phyloP scores from a whole-genome alignment of 2,888 invertebrate genomes.

The Diabrotica balteata region DNA sequence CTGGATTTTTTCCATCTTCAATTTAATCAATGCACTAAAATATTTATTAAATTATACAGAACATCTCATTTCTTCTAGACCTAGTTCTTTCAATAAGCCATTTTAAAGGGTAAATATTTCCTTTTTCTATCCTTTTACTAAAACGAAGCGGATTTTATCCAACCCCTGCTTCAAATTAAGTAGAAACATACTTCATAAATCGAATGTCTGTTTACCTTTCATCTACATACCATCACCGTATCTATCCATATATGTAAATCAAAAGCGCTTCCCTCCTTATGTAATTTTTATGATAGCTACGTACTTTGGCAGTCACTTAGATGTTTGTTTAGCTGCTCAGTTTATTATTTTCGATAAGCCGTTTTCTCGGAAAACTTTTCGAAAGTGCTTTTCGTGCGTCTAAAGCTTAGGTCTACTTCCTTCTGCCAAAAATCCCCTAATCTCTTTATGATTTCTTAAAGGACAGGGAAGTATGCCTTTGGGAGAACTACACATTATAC shows the following conservation, averaged over 20 bases:
- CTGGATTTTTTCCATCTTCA: too few species aligned
- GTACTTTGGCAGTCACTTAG: constrained; percentile 33
- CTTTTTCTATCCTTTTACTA: background rate
- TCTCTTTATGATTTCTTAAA: constrained; percentile 52
- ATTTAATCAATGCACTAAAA: too few species aligned
- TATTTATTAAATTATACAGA: too few species aligned
- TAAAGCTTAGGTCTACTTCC: constrained; percentile 39
- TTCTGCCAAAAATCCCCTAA: constrained; percentile 42
- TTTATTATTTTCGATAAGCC: constrained; percentile 52
- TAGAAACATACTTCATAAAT: constrained; percentile 18
- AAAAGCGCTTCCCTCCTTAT: constrained; percentile 24
- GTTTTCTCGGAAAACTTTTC: constrained; percentile 42
- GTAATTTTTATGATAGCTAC: constrained; percentile 35
- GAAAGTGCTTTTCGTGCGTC: constrained; percentile 43
- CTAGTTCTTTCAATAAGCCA: too few species aligned
- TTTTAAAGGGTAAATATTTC: too few species aligned
- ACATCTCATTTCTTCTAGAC: too few species aligned
- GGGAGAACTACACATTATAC: constrained; percentile 20
- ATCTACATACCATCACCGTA: constrained; percentile 19
- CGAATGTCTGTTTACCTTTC: constrained; percentile 14
- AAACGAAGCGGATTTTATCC: background rate
- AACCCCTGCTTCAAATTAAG: constrained; percentile 8
- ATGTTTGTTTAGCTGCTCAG: constrained; percentile 36
- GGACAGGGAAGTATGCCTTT: constrained; percentile 36
- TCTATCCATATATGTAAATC: constrained; percentile 37